Evolutionary conservation across 2,888 invertebrate genomes (phyloP), one percentile per base, ranked within the genome.

Genomic region (Hyposoter didymator): DNA sequence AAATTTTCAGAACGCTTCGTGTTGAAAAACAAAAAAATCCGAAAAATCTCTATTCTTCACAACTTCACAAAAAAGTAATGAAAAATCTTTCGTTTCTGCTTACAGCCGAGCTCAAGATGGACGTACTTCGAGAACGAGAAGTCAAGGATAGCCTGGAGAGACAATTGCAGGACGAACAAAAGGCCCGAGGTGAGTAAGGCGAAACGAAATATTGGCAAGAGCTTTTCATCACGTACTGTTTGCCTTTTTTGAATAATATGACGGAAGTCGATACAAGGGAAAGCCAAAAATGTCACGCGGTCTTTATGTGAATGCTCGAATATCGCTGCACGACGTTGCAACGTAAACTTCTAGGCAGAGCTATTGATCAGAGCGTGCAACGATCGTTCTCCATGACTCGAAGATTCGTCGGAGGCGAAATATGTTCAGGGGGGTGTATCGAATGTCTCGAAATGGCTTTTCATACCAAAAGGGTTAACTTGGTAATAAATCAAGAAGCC

Each of bases 61-160:
- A 1, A 32, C 2, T 32, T 2, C 8, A 62, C n/a, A 1, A 32
- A 62, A 64, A 55, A 39, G 14, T 22, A 14, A 55, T 52, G 22
- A 12, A 47, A 17, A 17, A 49, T 72, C 72, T 59, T 90, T 89
- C 89, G 87, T 89, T 76, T 82, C 84, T 83, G 88, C 32, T 89
- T 92, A 87, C 96, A 99, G 99, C 98, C 93, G 99, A 99, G 95
- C 95, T 99, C 90, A 98, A 98, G 95, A 98, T 98, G 98, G 99
- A 99, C 94, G 97, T 99, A 87, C 95, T 98, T 89, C 96, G 98
- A 92, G 99, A 99, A 95, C 95, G 98, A 92, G 99, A 99, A 95
- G 97, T 98, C 86, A 97, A 98, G 95, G 98, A 98, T 95, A 98
- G 97, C 92, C 94, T 99, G 92, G 99, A 99, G 95, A 96, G 98